phyloP scores from a whole-genome alignment of 2,888 invertebrate species.

The Laspeyria flexula region DNA sequence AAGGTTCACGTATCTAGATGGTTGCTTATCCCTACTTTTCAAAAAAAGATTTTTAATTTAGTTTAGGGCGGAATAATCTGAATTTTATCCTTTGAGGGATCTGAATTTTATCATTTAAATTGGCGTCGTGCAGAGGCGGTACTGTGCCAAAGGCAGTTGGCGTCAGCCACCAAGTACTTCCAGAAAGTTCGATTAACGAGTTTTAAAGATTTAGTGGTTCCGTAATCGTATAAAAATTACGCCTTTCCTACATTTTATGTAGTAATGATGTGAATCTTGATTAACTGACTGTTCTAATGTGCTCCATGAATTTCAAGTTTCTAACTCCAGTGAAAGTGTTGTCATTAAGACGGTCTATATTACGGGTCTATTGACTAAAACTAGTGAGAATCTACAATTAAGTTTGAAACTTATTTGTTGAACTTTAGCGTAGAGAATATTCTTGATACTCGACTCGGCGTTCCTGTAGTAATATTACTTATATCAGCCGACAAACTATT shows the following conservation, averaged over 20 bases:
- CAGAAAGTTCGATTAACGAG: conserved; percentile 83
- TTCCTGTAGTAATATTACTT: conserved; percentile 45
- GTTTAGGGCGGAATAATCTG: conserved; percentile 66
- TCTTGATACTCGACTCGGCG: conserved; percentile 31
- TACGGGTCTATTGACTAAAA: conserved; percentile 31
- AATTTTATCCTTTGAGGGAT: conserved; percentile 78
- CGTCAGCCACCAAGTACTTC: conserved; percentile 75
- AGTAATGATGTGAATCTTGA: conserved; percentile 1
- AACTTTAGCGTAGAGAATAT: conserved; percentile 33
- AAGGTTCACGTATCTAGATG: conserved; percentile 20
- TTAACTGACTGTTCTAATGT: conserved; percentile 1
- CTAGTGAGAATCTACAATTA: conserved; percentile 40
- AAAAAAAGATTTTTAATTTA: conserved; percentile 61
- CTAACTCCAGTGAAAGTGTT: conserved; percentile 16
- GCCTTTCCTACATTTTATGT: not conserved
- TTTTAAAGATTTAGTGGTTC: conserved; percentile 78
- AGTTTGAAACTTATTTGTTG: conserved; percentile 53
- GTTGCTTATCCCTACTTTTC: conserved; percentile 25
- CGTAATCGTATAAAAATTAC: conserved; percentile 75
- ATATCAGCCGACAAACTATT: conserved; percentile 55
- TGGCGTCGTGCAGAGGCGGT: conserved; percentile 67
- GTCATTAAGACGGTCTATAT: conserved; percentile 12
- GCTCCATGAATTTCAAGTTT: conserved; percentile 20
- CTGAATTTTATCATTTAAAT: conserved; percentile 83
- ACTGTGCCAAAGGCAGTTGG: conserved; percentile 79